Evolutionary conservation across 2,888 invertebrate genomes (phyloP), one percentile per base, ranked within the genome.

Genomic region (Germaria angustata): DNA sequence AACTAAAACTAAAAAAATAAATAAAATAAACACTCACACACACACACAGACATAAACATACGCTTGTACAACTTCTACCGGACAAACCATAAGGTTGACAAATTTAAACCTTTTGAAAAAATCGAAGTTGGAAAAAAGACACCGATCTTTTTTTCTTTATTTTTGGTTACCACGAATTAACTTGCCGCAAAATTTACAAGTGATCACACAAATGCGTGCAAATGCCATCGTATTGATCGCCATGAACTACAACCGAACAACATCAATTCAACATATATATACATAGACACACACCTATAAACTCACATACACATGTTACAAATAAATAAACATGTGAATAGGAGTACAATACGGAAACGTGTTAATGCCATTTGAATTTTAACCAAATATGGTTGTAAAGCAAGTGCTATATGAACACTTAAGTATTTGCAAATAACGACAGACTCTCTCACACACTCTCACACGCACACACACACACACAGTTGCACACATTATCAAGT

Each of bases 321-420:
- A 72, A 73, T n/a, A 51, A 68, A 78, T 49, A 68, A 84, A 73
- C 72, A 63, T 80, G 87, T 86, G 86, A 86, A 84, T 85, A 81
- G 84, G 82, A 77, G 20, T 46, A 80, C 83, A 84, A 85, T 85
- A 85, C 86, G 86, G 85, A 86, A 89, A 89, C 89, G 90, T 90
- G 89, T 90, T 89, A 89, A 89, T 89, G 89, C 88, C 88, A 89
- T 90, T 89, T 88, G 89, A 88, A 89, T 90, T 88, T 79, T 88
- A 87, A 84, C 89, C 90, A 89, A 89, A 89, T 89, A 90, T 88
- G 89, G 89, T 86, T 80, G 83, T 81, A 78, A 69, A 81, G 84
- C 79, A 84, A 84, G 81, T 82, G 81, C 80, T 79, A 80, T 83
- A 80, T 80, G 83, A 77, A 83, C 83, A 80, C 83, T 80, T 80